Base-by-base conservation (phyloP, 2,113 vertebrate species). In the Alces alces region DNA sequence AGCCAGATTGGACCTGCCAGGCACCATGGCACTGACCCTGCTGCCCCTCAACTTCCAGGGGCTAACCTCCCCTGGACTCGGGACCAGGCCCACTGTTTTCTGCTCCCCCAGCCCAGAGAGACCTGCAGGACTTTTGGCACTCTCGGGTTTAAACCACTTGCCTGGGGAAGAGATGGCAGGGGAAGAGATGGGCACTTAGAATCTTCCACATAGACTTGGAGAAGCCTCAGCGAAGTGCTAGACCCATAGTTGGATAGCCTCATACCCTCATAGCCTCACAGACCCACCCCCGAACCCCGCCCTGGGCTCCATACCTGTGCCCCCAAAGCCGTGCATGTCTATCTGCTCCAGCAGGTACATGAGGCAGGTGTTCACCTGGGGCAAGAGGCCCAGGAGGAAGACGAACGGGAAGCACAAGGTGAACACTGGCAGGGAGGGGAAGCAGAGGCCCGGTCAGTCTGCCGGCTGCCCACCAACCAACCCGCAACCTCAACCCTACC, bases 301-400 rank as follows among this genome's bases (percentile, higher is more conserved):
- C 19, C 14, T 15, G 30, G 43, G 43, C 50, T 21, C 30, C 82
- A 0, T 98, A 99, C 99, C 99, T 95, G 99, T 99, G 98, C 99
- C 99, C 61, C 99, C 99, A 57, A 99, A 99, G 98, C 99, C 96
- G 57, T 99, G 99, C 99, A 99, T 99, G 94, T 99, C 99, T 28
- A 99, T 99, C 98, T 99, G 99, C 97, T 99, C 99, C 98, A 99
- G 99, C 98, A 99, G 98, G 98, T 99, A 99, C 99, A 99, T 99
- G 98, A 99, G 97, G 98, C 99, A 99, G 45, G 99, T 99, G 98
- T 99, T 99, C 98, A 99, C 99, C 98, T 99, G 99, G 98, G 99
- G 99, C 98, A 99, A 98, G 97, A 99, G 99, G 94, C 99, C 99
- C 96, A 99, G 99, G 85, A 99, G 99, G 98, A 99, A 99, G 98